Base-by-base conservation (phyloP, 2,888 invertebrate species). In the Mycogona germanica region DNA sequence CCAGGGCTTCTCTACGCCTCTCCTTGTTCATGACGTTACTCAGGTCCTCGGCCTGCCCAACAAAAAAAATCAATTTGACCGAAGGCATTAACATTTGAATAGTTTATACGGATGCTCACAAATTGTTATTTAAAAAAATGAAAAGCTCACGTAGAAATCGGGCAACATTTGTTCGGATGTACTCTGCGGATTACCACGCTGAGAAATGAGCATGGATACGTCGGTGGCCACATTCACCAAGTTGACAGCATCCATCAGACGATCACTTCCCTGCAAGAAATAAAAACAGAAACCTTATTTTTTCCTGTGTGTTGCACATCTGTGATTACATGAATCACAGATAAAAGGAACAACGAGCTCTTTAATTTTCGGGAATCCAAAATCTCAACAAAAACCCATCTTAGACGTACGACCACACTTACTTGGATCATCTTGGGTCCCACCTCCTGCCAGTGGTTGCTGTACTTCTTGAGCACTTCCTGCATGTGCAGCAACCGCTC, bases 21-120 rank as follows among this genome's bases (percentile, higher is more conserved):
- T 91, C 92, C 51, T 81, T 76, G 69, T 93, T 92, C 92, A 95
- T 93, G 28, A 87, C 86, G 63, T 92, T 77, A 2, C 87, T 87
- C 60, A 87, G 82, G 71, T 95, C 93, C 68, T 95, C 93, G 63
- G 93, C 91, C 70, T 70, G 55, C n/a, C 61, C 56, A 32, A 21
- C 23, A 7, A 28, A 23, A 40, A n/a, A 45, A 5, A 12, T 23
- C 19, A 44, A 45, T 21, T 47, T 30, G n/a, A 35, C 12, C 12
- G 35, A 35, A n/a, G 12, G 35, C n/a, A 35, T 35, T 35, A 12
- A 12, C 35, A 35, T 35, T 35, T 12, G 12, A 35, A 35, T 35
- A 35, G 12, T n/a, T 12, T 35, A 35, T n/a, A 35, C 12, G n/a
- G 12, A 12, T 35, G 35, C 42, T 9, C 12, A 42, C 12, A 14